Percentiles rank a stretch among this genome's conserved stretches.
Conservation (phyloP, 1,140 invertebrate species). For the Caerostris extrusa region DNA sequence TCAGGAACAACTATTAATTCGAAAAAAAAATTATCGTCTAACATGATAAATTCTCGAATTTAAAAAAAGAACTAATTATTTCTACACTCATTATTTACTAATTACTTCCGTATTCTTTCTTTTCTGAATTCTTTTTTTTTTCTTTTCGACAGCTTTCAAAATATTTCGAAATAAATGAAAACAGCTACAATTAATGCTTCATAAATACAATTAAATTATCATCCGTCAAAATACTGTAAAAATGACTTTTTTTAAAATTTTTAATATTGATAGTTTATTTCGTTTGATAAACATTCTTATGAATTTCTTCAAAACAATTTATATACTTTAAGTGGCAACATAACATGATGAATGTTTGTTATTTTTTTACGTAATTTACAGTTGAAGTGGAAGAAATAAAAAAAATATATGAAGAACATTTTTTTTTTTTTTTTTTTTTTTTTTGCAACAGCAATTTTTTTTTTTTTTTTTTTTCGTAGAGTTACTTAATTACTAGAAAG, state of each 20-base stretch:
- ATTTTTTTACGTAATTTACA: neutral
- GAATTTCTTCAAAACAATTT: neutral
- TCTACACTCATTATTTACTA: neutral
- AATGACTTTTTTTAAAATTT: neutral
- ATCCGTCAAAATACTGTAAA: neutral
- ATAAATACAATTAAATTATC: neutral
- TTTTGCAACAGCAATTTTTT: neutral
- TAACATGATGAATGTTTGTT: neutral
- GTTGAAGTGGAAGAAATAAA: neutral
- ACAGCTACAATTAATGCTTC: neutral
- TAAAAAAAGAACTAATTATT: neutral
- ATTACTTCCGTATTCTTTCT: neutral
- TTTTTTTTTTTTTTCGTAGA: neutral
- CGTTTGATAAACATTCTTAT: neutral
- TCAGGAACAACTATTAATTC: neutral
- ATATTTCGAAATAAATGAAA: neutral
- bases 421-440: neutral
- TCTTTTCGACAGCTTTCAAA: neutral
- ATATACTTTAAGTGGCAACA: neutral
- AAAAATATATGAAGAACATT: neutral
- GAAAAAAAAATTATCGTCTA: neutral
- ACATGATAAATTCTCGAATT: no score
- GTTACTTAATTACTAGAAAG: constrained; percentile 3
- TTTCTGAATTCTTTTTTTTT: neutral
- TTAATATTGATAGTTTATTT: neutral